Evolutionary conservation across 2,113 vertebrate genomes (phyloP), one percentile per base, ranked within the genome.

Genomic region (Rhea pennata): DNA sequence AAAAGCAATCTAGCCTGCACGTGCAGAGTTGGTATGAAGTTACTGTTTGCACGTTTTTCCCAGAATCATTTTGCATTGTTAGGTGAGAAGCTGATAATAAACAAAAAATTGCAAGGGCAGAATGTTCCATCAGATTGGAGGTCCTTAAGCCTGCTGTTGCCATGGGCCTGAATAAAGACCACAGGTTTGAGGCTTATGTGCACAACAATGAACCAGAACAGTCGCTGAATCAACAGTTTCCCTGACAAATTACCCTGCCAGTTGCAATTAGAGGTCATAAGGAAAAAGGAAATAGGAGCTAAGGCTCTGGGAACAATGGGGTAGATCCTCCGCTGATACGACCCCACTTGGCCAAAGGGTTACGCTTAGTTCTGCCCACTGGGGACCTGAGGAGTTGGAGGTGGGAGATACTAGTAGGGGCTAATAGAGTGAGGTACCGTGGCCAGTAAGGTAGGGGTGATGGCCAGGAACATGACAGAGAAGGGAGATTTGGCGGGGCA

Each of bases 281-380:
- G 93, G 81, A 27, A 83, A 96, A 85, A 62, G 87, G 90, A 91
- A 96, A 58, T 19, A 2, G 7, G 90, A 87, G 36, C 69, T 89
- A 39, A 40, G 73, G 51, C 15, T 8, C 44, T 15, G 66, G 80
- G 36, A 95, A 87, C 74, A 91, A 62, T 50, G 92, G 46, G 6
- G 39, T 62, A 90, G 84, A 80, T 94, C 12, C 50, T 50, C 9
- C 0, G 0, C 33, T 36, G 84, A 87, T 50, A 87, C 0, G 6
- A 36, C 21, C 17, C 39, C 22, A 15, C 23, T 64, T 0, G 1
- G 72, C 61, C 54, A 27, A 7, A 40, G 31, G 9, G 27, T 92
- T 56, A 36, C 12, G 27, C 36, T 64, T 26, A 67, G 44, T 61
- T 81, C 33, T 90, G 56, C 26, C 1, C 2, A 39, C 7, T 0